These are phyloP conservation scores for Equus przewalskii DNA, from an alignment of 2,113 vertebrate species.

Conservation along the genomic window DNA sequence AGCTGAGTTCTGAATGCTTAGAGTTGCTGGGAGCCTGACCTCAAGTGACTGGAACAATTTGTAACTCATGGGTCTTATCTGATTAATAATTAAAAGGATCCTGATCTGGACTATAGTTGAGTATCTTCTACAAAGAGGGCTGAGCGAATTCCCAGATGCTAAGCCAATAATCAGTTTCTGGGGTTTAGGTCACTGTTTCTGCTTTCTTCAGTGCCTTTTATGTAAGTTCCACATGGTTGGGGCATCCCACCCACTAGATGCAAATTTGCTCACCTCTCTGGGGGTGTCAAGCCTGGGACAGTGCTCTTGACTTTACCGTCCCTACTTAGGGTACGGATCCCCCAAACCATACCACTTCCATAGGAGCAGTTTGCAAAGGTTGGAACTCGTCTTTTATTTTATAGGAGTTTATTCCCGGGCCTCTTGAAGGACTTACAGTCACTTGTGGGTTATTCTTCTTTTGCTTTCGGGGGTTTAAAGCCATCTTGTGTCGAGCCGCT, in stretches of 20 bases:
- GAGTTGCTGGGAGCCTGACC: neutral
- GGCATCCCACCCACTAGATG: neutral
- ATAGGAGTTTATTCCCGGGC: neutral
- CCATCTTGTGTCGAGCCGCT: slow-evolving; percentile 92
- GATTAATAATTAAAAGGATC: slow-evolving; percentile 19
- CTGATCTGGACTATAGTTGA: neutral
- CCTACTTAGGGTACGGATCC: neutral
- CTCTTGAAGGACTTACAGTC: slow-evolving; percentile 85
- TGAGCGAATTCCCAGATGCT: neutral
- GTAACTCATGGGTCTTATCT: neutral
- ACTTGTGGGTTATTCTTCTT: slow-evolving; percentile 86
- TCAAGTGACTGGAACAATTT: neutral
- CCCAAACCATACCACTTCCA: slow-evolving; percentile 22
- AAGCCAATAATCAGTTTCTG: neutral
- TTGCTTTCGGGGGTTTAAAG: slow-evolving; percentile 89
- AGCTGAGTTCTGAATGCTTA: neutral
- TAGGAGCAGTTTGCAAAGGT: neutral
- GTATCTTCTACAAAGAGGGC: neutral
- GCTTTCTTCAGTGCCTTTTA: neutral
- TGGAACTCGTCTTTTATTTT: neutral
- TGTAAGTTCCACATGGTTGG: neutral
- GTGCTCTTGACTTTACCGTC: neutral
- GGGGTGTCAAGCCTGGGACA: neutral
- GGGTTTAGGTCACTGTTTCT: neutral
- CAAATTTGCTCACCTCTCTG: neutral